These are phyloP conservation scores for Meiosimyza platycephala DNA, from an alignment of 2,888 invertebrate genomes.

Conservation along the genomic window DNA sequence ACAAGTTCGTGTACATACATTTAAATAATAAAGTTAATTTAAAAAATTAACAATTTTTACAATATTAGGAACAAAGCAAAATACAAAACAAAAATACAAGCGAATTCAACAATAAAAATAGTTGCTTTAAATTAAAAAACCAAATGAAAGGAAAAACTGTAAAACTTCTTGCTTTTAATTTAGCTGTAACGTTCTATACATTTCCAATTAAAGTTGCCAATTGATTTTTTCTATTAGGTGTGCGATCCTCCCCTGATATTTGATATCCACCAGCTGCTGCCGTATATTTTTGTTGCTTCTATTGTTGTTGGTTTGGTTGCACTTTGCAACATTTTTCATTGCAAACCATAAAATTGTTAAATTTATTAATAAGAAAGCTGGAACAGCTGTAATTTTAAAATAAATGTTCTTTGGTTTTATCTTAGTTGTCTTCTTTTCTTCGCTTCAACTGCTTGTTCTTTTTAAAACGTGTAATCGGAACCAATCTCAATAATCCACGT, in stretches of 20 bases:
- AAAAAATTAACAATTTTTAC: not conserved
- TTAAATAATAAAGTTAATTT: not conserved
- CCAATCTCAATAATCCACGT: constrained; percentile 21
- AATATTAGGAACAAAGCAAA: not conserved
- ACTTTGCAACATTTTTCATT: constrained; percentile 1
- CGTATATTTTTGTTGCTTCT: not conserved
- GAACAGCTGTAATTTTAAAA: not conserved
- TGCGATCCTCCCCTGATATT: not conserved
- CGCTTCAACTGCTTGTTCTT: not conserved
- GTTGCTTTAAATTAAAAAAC: not conserved
- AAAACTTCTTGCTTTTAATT: no score
- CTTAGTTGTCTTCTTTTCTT: not conserved
- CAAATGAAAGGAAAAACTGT: not conserved
- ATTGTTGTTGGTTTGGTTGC: constrained; percentile 2
- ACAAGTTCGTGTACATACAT: not conserved
- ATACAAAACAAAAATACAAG: not conserved
- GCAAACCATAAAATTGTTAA: not conserved
- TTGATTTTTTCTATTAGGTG: not conserved
- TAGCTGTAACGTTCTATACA: no score
- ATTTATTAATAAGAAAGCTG: no score
- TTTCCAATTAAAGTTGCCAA: not conserved
- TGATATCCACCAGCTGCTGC: not conserved
- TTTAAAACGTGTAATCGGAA: not conserved
- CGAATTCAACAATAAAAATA: not conserved
- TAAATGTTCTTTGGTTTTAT: not conserved